Percentiles rank a stretch among this genome's conserved stretches.
These are phyloP conservation scores for Dasypolia templi DNA, from an alignment of 2,888 invertebrate genomes.

Conservation along the genomic window DNA sequence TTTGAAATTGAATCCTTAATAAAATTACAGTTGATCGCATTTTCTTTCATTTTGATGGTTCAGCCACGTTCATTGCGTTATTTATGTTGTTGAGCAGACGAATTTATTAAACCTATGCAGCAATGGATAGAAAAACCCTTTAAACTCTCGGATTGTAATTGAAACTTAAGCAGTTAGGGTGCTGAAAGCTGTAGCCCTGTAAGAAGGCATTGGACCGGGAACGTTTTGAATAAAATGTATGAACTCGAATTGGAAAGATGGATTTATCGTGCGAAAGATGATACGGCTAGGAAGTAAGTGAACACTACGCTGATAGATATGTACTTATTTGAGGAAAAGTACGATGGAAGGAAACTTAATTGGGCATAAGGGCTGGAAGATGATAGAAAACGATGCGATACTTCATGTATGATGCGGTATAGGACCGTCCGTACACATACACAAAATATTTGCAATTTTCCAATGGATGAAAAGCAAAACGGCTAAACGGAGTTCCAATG, in stretches of 20 bases:
- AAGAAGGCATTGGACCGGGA: not conserved
- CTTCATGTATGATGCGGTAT: not conserved
- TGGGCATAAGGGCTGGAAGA: not conserved
- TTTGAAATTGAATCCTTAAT: no score
- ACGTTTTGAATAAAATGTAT: not conserved
- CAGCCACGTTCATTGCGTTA: not conserved
- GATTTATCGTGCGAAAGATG: not conserved
- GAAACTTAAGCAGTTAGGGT: not conserved
- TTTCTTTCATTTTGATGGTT: not conserved
- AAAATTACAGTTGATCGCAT: not conserved
- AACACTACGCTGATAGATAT: slow-evolving; percentile 4
- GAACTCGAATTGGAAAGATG: not conserved
- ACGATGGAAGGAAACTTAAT: not conserved
- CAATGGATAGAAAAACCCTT: not conserved
- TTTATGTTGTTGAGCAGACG: not conserved
- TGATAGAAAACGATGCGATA: not conserved
- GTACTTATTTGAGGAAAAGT: not conserved
- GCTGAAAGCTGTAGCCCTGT: not conserved
- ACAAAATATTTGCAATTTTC: not conserved
- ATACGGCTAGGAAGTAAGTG: not conserved
- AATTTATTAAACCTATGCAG: not conserved
- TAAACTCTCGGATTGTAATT: not conserved
- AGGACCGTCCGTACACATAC: not conserved
- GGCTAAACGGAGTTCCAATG: not conserved
- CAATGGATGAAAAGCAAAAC: not conserved